Evolutionary conservation across 2,113 vertebrate species (phyloP), one percentile per base, ranked within the genome.

Genomic region (Pao palembangensis): DNA sequence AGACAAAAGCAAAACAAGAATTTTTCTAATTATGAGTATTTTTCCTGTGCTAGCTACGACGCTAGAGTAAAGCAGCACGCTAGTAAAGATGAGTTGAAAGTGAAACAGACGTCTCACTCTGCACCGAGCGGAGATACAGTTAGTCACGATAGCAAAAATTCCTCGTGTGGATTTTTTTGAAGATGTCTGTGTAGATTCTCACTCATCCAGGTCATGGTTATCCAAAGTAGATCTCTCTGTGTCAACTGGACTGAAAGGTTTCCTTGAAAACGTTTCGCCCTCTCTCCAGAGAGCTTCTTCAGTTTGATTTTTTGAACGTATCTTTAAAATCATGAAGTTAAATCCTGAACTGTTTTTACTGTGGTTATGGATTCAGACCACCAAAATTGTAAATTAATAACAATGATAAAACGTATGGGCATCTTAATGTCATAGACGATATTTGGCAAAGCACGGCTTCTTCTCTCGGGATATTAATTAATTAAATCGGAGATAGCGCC

Each of bases 401-500:
- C 23, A 25, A 25, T 25, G 23, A 25, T 25, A 5, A 25, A 25
- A 25, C 23, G n/a, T 15, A 3, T 20, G 10, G 0, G 13, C 0
- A 0, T 43, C 6, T 10, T 0, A 1, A 38, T 38, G 1, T 1
- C 0, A 59, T 60, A 82, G 54, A 81, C 73, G 58, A 83, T 78
- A 78, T 79, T 73, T 47, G 58, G 1, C 6, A 3, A n/a, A 41
- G 8, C 50, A n/a, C 0, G 12, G 18, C 70, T 83, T 85, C 76
- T 72, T 83, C 75, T 38, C 10, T 38, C 10, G 34, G 8, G 6
- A 11, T 12, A 12, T 11, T 38, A 17, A 0, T 7, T 4, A 0
- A 0, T 57, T 19, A 18, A 2, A 0, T 1, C 2, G 0, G 4
- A 19, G 8, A 31, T 52, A 71, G 12, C 16, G 66, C 60, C 75